phyloP scores from a whole-genome alignment of 1,140 invertebrate species.

The Hermetia illucens region DNA sequence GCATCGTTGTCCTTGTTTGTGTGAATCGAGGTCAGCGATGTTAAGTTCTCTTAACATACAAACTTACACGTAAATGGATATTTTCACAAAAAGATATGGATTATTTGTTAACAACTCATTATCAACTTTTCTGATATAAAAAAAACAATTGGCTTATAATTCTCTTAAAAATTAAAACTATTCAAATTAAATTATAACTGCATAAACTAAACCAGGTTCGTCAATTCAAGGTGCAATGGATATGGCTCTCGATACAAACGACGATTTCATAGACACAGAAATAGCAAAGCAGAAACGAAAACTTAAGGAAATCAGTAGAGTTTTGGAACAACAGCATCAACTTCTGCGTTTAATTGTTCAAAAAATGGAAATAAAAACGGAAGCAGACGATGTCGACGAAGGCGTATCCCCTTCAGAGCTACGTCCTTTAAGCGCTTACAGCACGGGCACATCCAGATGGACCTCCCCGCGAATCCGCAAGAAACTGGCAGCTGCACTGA shows the following conservation, averaged over 20 bases:
- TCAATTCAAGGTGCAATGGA: slow-evolving; percentile 35
- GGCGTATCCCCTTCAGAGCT: slow-evolving; percentile 46
- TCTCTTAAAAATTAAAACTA: not conserved
- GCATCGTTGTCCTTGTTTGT: too few species aligned
- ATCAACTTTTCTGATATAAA: too few species aligned
- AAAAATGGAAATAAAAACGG: slow-evolving; percentile 83
- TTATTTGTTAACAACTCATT: too few species aligned
- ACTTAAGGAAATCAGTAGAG: slow-evolving; percentile 48
- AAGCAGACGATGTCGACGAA: slow-evolving; percentile 67
- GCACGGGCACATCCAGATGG: slow-evolving; percentile 34
- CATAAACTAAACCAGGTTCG: not conserved
- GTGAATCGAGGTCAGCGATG: too few species aligned
- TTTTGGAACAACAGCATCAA: slow-evolving; percentile 59
- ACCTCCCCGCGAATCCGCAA: slow-evolving; percentile 41
- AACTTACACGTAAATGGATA: too few species aligned
- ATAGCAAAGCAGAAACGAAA: slow-evolving; percentile 54
- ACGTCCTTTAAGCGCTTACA: slow-evolving; percentile 20
- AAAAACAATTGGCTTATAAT: too few species aligned
- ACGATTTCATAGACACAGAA: slow-evolving; percentile 50
- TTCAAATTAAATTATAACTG: not conserved
- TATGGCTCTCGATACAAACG: slow-evolving; percentile 48
- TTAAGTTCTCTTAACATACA: too few species aligned
- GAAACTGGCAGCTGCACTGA: slow-evolving; percentile 35
- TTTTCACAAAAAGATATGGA: too few species aligned
- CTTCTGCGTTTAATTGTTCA: slow-evolving; percentile 64